A percentile compares a stretch with the other conserved stretches of the same genome.
phyloP scores from a whole-genome alignment of 2,797 vertebrate genomes.

The Enteromius unitaeniatus region DNA sequence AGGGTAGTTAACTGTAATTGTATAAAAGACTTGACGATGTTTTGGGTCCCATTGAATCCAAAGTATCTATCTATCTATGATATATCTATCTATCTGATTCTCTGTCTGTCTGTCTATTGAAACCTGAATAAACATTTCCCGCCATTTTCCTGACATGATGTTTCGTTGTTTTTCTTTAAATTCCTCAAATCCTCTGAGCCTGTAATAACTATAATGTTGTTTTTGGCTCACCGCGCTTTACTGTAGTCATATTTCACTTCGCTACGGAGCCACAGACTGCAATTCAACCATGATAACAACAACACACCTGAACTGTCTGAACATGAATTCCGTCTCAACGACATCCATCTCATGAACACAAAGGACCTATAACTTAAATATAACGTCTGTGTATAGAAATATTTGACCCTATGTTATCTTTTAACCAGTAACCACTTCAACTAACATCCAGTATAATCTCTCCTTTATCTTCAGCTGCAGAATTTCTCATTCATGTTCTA shows the following conservation, averaged over 20 bases:
- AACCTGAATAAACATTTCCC: neutral
- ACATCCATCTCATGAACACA: neutral
- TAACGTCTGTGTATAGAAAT: neutral
- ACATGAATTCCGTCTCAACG: conserved; percentile 1
- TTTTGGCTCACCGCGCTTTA: neutral
- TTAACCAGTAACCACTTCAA: neutral
- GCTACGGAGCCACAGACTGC: neutral
- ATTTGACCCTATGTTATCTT: neutral
- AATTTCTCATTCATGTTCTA: neutral
- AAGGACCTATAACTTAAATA: neutral
- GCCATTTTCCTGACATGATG: neutral
- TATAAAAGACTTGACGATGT: no score
- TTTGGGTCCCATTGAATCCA: no score
- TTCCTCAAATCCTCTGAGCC: neutral
- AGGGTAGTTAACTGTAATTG: no score
- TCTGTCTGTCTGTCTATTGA: neutral
- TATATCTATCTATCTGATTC: neutral
- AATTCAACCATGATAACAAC: neutral
- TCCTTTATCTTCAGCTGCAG: neutral
- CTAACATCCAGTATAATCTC: neutral
- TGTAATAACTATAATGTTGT: neutral
- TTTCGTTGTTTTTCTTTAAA: neutral
- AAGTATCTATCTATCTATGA: no score
- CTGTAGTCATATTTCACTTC: neutral
- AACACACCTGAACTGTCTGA: neutral